Conservation (phyloP, 2,113 vertebrate species). For the Xyrauchen texanus region DNA sequence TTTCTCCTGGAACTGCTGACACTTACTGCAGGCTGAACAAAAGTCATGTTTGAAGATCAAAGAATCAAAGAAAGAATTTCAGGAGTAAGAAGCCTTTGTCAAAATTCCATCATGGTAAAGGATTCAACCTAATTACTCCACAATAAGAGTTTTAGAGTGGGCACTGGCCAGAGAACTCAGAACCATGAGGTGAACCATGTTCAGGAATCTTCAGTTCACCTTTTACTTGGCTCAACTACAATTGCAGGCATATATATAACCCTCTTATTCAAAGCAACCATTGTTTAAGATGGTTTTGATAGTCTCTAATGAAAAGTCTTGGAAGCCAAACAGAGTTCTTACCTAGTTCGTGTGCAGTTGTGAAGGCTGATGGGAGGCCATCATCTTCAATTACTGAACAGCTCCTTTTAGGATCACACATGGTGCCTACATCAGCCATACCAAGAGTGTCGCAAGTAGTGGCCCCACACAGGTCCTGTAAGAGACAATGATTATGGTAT, state of each 20-base stretch:
- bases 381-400: constrained; percentile 98
- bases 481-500: constrained; percentile 18
- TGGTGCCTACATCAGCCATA: constrained; percentile 97
- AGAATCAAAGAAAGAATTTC: background rate
- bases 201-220: too few relatives aligned
- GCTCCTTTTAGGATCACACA: constrained; percentile 97
- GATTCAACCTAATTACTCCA: constrained; percentile 11
- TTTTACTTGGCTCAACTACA: too few relatives aligned
- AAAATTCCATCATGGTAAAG: background rate
- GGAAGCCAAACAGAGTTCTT: constrained; percentile 53
- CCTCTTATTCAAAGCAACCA: too few relatives aligned
- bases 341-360: constrained; percentile 96
- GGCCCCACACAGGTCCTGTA: constrained; percentile 92
- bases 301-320: background rate
- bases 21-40: background rate
- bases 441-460: constrained; percentile 96
- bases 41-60: constrained; percentile 18
- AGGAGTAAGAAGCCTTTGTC: background rate
- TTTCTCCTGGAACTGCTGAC: background rate
- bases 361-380: constrained; percentile 95
- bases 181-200: too few relatives aligned
- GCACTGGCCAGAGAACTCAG: too few relatives aligned
- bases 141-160: background rate
- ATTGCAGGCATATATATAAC: too few relatives aligned
- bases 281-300: background rate